Conservation (phyloP, 2,888 invertebrate species). For the Crioceris asparagi region DNA sequence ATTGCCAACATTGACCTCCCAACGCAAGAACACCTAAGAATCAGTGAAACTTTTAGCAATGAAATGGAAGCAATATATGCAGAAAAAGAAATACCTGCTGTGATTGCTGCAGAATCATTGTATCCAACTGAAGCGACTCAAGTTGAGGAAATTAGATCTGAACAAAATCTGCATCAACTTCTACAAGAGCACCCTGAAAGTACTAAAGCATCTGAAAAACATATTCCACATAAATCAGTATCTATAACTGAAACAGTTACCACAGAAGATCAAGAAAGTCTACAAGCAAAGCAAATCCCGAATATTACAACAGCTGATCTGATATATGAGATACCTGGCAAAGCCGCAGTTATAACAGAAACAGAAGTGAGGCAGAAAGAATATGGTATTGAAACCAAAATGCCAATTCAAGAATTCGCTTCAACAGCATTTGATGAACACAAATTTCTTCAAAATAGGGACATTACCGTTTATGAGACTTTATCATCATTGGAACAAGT, state of each 20-base stretch:
- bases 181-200: constrained; percentile 17
- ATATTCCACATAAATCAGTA: constrained; percentile 17
- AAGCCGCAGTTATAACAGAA: constrained; percentile 30
- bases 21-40: constrained; percentile 33
- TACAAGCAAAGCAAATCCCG: constrained; percentile 11
- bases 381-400: constrained; percentile 19
- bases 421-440: constrained; percentile 13
- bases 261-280: constrained; percentile 20
- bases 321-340: constrained; percentile 27
- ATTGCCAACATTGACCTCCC: constrained; percentile 37
- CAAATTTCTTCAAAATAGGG: constrained; percentile 13
- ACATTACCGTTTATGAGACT: constrained; percentile 18
- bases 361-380: constrained; percentile 34
- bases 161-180: constrained; percentile 23
- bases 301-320: constrained; percentile 25
- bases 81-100: constrained; percentile 20
- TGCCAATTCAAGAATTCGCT: constrained; percentile 13
- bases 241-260: constrained; percentile 21
- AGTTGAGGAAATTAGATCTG: constrained; percentile 22
- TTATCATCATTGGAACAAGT: constrained; percentile 26
- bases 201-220: constrained; percentile 20
- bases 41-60: constrained; percentile 35
- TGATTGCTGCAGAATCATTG: constrained; percentile 23
- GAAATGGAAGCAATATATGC: constrained; percentile 30
- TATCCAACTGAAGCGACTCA: constrained; percentile 30